phyloP scores from a whole-genome alignment of 2,113 vertebrate species.

The Stercorarius parasiticus region DNA sequence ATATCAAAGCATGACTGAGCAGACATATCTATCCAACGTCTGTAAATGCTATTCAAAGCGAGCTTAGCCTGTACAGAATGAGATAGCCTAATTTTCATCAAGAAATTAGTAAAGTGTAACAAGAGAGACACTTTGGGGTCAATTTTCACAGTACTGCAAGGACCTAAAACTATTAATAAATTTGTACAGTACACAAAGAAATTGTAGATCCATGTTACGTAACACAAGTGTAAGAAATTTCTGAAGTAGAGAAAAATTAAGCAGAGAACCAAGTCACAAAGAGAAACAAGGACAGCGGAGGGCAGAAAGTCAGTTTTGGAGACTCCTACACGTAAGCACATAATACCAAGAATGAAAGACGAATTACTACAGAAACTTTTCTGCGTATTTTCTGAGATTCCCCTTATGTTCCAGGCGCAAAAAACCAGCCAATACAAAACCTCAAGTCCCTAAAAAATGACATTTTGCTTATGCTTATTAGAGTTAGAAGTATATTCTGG shows the following conservation, averaged over 20 bases:
- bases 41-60: neutral
- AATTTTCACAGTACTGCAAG: neutral
- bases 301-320: neutral
- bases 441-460: neutral
- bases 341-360: neutral
- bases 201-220: neutral
- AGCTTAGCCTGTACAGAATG: neutral
- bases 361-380: neutral
- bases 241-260: neutral
- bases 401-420: neutral
- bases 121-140: neutral
- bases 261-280: neutral
- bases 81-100: neutral
- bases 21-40: neutral
- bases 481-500: neutral
- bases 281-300: neutral
- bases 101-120: neutral
- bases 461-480: neutral
- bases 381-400: neutral
- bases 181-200: neutral
- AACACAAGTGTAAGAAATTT: neutral
- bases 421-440: neutral
- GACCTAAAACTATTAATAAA: slow-evolving; percentile 2
- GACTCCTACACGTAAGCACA: neutral
- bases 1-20: neutral